These are phyloP conservation scores for Watersipora subatra DNA, from an alignment of 1,140 invertebrate species.

Conservation along the genomic window DNA sequence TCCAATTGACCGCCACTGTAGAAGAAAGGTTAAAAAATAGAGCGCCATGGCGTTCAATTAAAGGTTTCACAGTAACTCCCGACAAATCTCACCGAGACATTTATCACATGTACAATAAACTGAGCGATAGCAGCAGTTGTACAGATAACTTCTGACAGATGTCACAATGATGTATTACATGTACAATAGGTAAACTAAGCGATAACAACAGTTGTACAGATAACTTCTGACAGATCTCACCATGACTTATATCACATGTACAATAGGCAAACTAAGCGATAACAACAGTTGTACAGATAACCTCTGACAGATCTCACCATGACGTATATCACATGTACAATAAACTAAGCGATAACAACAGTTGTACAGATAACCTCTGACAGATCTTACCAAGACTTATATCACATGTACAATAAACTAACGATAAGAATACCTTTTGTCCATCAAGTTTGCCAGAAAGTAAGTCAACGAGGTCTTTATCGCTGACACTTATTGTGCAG, in stretches of 20 bases:
- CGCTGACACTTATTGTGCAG: slow-evolving; percentile 73
- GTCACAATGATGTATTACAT: too few relatives aligned
- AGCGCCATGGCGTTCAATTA: too few relatives aligned
- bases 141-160: background rate
- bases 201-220: background rate
- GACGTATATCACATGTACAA: too few relatives aligned
- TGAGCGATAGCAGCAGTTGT: background rate
- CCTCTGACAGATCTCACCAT: too few relatives aligned
- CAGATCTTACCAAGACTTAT: background rate
- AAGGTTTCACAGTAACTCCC: too few relatives aligned
- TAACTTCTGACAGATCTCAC: background rate
- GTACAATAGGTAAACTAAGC: too few relatives aligned
- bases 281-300: background rate
- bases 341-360: too few relatives aligned
- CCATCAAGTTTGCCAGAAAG: slow-evolving; percentile 79
- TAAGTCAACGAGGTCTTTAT: slow-evolving; percentile 69
- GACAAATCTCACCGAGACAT: too few relatives aligned
- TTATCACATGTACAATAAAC: too few relatives aligned
- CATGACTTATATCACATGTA: background rate
- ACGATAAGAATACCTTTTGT: slow-evolving; percentile 47
- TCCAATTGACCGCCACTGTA: too few relatives aligned
- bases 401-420: background rate
- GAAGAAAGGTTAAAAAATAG: too few relatives aligned
- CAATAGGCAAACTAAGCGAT: background rate
- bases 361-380: background rate